Evolutionary conservation across 2,113 vertebrate species (phyloP), one percentile per base, ranked within the genome.

Genomic region (Mus spicilegus): DNA sequence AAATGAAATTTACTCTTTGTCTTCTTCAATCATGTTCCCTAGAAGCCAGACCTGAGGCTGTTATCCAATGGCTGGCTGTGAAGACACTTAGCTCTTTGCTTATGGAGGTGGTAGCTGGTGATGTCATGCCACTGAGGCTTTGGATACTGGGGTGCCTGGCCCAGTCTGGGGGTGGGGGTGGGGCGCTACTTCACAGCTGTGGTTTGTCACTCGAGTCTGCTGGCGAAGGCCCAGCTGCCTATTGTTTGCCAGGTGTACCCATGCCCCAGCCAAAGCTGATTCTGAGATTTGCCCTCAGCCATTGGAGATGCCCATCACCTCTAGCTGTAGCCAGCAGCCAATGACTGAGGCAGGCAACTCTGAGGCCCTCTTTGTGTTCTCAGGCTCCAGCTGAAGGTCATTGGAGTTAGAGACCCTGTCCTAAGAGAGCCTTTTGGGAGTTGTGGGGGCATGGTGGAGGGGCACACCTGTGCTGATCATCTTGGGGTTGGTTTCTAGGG

Each of bases 191-290:
- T 24, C 30, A 20, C 30, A n/a, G 42, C 36, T 19, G 2, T 13
- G 7, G 1, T 3, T 51, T 5, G 36, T 5, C 24, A 0, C 39
- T 3, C 7, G 14, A 12, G 42, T 36, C 70, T 63, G 36, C 17
- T 13, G 51, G n/a, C 8, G 3, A 12, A 7, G 46, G 30, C 51
- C 28, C 51, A 5, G 0, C 2, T 42, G n/a, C 5, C 9, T 30
- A 56, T 22, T 30, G 49, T 42, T 36, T 39, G 46, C 56, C 46
- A 12, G 30, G 6, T 16, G n/a, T 26, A 33, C 24, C 46, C 39
- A 58, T 26, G 24, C 17, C 11, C 24, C 9, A 49, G 58, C 36
- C 33, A 17, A n/a, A 28, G 9, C 65, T 73, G 56, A 39, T 65
- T 33, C 65, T 49, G 24, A 76, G 63, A 72, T 10, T 13, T 5